These are phyloP conservation scores for Limnothrissa miodon DNA, from an alignment of 2,113 vertebrate genomes.

Conservation along the genomic window DNA sequence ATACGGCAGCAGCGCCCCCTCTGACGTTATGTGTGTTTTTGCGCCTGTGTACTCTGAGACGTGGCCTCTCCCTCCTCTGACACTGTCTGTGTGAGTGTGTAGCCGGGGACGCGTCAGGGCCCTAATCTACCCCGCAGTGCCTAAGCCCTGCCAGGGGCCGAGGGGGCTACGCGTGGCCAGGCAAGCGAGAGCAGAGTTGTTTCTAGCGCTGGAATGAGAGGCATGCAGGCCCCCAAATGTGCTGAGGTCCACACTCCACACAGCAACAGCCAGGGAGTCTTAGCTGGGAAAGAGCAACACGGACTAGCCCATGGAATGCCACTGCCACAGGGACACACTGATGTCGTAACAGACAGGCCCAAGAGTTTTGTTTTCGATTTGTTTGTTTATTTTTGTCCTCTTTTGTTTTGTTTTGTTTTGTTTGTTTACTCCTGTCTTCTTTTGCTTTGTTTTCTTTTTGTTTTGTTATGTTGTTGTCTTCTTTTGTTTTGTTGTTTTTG, in stretches of 20 bases:
- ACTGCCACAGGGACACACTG: background rate
- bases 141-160: background rate
- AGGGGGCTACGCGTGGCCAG: background rate
- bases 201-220: conserved; percentile 21
- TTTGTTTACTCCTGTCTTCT: background rate
- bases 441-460: background rate
- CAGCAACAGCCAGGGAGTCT: background rate
- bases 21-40: too few species aligned
- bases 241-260: background rate
- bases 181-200: conserved; percentile 19
- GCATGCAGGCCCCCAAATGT: background rate
- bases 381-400: too few species aligned
- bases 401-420: background rate
- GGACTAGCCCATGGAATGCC: background rate
- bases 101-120: background rate
- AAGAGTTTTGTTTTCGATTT: background rate
- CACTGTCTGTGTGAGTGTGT: background rate
- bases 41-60: too few species aligned
- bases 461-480: background rate
- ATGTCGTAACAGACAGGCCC: too few species aligned
- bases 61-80: too few species aligned
- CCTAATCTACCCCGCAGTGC: background rate
- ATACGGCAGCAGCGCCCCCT: too few species aligned
- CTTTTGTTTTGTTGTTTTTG: background rate
- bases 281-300: background rate